phyloP scores from a whole-genome alignment of 2,888 invertebrate genomes.

The Amorpha juglandis region DNA sequence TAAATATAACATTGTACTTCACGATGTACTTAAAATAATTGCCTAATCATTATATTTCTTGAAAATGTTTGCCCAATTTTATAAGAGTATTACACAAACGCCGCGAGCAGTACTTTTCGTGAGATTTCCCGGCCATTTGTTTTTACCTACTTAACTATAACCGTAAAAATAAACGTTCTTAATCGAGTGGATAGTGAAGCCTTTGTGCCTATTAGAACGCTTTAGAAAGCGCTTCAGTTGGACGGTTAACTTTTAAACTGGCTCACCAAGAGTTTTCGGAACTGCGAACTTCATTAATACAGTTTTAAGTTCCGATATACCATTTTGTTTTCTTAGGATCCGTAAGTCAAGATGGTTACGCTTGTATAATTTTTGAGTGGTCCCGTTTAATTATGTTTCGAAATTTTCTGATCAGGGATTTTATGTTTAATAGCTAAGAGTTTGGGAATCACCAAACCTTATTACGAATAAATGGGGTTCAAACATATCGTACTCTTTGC shows the following conservation, averaged over 20 bases:
- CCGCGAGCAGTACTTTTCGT: neutral
- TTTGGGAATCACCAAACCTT: too few relatives aligned
- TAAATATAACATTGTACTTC: neutral
- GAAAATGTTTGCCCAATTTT: neutral
- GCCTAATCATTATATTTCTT: neutral
- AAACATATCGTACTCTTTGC: too few relatives aligned
- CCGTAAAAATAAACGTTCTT: constrained; percentile 2
- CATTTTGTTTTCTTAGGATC: constrained; percentile 12
- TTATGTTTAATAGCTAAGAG: neutral
- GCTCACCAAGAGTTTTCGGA: neutral
- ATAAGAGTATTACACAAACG: neutral
- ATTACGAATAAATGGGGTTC: too few relatives aligned
- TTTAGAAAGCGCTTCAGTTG: neutral
- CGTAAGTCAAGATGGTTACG: neutral
- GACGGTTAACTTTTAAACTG: constrained; percentile 1
- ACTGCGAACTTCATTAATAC: neutral
- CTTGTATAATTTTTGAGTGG: neutral
- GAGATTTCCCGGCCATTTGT: neutral
- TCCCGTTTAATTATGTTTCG: neutral
- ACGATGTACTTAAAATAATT: neutral
- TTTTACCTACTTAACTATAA: constrained; percentile 8
- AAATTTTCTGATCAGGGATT: too few relatives aligned
- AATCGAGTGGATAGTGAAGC: neutral
- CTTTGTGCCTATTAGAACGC: constrained; percentile 7
- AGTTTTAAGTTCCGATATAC: constrained; percentile 3